These are phyloP conservation scores for Macropis europaea DNA, from an alignment of 2,888 invertebrate genomes.

Conservation along the genomic window DNA sequence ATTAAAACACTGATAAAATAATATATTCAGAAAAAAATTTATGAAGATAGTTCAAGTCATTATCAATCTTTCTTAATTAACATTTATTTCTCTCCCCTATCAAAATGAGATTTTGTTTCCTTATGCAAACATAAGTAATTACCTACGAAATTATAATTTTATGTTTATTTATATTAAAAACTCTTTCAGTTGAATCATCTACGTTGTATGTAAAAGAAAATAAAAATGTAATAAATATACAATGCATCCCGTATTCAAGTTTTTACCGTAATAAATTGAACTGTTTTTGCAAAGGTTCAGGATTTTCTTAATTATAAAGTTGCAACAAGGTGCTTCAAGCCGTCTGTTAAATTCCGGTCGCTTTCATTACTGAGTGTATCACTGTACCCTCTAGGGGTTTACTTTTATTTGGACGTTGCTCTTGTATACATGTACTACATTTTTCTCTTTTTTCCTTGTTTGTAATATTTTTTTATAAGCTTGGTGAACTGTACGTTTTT, in stretches of 20 bases:
- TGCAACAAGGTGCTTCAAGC: too few relatives aligned
- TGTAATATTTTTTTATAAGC: too few relatives aligned
- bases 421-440: too few relatives aligned
- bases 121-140: slow-evolving; percentile 11
- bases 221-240: background rate
- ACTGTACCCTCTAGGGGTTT: too few relatives aligned
- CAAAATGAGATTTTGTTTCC: background rate
- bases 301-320: too few relatives aligned
- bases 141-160: slow-evolving; percentile 4
- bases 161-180: background rate
- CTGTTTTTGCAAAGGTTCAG: too few relatives aligned
- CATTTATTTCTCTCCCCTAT: background rate
- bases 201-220: background rate
- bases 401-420: too few relatives aligned
- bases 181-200: slow-evolving; percentile 2
- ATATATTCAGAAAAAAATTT: too few relatives aligned
- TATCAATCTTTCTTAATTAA: slow-evolving; percentile 26
- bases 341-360: too few relatives aligned
- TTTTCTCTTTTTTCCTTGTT: too few relatives aligned
- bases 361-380: too few relatives aligned
- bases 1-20: background rate
- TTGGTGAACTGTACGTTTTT: too few relatives aligned
- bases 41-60: slow-evolving; percentile 8
- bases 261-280: background rate
- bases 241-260: background rate